Evolutionary conservation across 2,797 vertebrate species (phyloP), one percentile per base, ranked within the genome.

Genomic region (Discoglossus pictus): DNA sequence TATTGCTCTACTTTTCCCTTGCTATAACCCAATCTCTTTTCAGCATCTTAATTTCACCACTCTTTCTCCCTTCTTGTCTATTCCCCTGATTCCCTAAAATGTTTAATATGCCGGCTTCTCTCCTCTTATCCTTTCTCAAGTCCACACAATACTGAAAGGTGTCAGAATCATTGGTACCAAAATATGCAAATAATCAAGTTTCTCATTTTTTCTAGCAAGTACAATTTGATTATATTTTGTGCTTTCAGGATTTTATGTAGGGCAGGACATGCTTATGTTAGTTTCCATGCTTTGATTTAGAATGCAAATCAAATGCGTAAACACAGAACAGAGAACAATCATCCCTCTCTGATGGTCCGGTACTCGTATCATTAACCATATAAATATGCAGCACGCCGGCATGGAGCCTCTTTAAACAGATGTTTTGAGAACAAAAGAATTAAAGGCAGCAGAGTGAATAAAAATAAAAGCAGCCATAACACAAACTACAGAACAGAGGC

Each of bases 271-370:
- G 31, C 15, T 38, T 21, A n/a, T 50, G 21, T 50, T 50, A 50
- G 24, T 50, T 15, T 50, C 21, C 1, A 16, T 47, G 52, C 44
- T 58, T 48, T 71, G 46, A 58, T 63, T 70, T 58, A 36, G 24
- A 34, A 63, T 70, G 59, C 44, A 64, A 71, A 71, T 71, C 12
- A 43, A 56, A 71, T 71, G 68, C 38, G 43, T 64, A 71, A 58
- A 17, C 51, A 71, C 68, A 63, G 24, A 7, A 40, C 23, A 38
- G 51, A 63, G 44, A 56, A 64, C 61, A 63, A 63, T 64, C 17
- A 64, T 25, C 17, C 25, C 11, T 35, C 50, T 53, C 48, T 43
- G 38, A 27, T 31, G 25, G 36, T 42, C 27, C 3, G 7, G 21
- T 34, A 62, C 35, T 69, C 67, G 55, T 38, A 47, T 69, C 31